Evolutionary conservation across 2,113 vertebrate species (phyloP).

Genomic region (Antigone vipio): DNA sequence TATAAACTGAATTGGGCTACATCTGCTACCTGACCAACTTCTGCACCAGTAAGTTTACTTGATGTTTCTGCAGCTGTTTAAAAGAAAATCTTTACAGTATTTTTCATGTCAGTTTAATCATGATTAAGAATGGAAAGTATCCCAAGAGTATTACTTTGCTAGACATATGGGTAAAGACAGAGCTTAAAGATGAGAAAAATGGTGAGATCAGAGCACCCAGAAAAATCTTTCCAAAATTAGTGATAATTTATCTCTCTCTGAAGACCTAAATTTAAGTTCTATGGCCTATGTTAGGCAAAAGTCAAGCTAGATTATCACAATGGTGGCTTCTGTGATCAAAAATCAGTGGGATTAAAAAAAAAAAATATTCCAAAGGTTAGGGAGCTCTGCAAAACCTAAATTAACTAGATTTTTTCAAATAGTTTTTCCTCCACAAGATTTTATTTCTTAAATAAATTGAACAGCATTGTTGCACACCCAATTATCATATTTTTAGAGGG

Average conservation of each 20-base stretch:
- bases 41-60: background rate
- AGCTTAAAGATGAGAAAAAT: background rate
- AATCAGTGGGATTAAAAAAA: background rate
- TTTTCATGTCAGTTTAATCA: background rate
- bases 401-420: background rate
- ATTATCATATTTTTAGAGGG: background rate
- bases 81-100: background rate
- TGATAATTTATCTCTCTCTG: background rate
- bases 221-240: background rate
- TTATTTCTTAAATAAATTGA: background rate
- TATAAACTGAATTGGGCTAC: background rate
- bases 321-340: constrained; percentile 52
- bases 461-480: background rate
- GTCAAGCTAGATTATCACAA: constrained; percentile 63
- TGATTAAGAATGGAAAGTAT: background rate
- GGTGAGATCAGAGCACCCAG: background rate
- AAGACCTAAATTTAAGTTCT: constrained; percentile 3
- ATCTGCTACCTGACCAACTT: background rate
- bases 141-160: background rate
- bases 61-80: background rate
- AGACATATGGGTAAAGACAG: background rate
- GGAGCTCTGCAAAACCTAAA: constrained; percentile 11
- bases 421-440: background rate
- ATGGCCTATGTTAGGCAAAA: constrained; percentile 47
- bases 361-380: background rate